Conservation (phyloP, 2,797 vertebrate genomes). For the Eulemur albifrons region DNA sequence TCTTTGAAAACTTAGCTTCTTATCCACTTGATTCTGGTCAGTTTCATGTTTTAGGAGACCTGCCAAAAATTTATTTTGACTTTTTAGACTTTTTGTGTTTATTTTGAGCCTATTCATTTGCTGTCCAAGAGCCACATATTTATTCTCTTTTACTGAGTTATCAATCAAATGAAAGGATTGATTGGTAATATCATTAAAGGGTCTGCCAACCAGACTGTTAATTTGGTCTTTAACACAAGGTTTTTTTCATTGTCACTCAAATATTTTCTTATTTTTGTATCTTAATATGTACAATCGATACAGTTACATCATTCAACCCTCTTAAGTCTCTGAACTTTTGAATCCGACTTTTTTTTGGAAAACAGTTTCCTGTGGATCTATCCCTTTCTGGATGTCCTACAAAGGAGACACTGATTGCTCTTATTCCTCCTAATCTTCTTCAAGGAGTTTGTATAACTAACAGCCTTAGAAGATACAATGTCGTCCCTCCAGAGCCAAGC, state of each 20-base stretch:
- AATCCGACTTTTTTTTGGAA: not conserved
- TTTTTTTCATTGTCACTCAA: not conserved
- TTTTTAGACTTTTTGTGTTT: not conserved
- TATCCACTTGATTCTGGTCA: not conserved
- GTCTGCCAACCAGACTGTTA: not conserved
- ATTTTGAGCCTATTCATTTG: not conserved
- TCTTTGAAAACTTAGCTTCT: not conserved
- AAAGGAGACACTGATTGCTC: not conserved
- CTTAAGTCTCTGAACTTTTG: not conserved
- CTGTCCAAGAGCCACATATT: not conserved
- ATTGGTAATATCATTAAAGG: not conserved
- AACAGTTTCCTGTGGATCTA: not conserved
- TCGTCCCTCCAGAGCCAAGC: not conserved
- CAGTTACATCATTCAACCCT: not conserved
- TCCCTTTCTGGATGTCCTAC: not conserved
- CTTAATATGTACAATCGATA: not conserved
- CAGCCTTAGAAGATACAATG: not conserved
- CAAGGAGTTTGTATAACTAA: not conserved
- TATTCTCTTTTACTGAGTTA: not conserved
- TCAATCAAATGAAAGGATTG: not conserved
- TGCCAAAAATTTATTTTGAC: not conserved
- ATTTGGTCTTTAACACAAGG: not conserved
- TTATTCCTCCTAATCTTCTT: not conserved
- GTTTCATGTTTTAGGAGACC: not conserved
- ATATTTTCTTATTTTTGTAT: not conserved